Evolutionary conservation across 2,113 vertebrate genomes (phyloP), one percentile per base, ranked within the genome.

Genomic region (Pseudopodoces humilis): DNA sequence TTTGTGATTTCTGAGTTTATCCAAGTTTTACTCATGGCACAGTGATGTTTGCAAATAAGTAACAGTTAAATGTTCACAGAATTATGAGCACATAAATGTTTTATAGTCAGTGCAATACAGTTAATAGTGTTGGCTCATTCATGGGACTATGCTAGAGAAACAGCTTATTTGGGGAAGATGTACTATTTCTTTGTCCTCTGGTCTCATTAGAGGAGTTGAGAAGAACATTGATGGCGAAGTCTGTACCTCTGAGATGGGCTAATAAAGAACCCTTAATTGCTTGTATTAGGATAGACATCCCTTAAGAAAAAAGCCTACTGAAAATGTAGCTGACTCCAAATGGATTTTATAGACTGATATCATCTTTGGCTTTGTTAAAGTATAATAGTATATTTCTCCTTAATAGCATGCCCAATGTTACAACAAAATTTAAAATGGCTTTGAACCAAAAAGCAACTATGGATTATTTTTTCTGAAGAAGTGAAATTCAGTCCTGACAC

Each of bases 341-440:
- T 89, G 44, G 70, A 56, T 86, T 92, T 91, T 86, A 91, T 81
- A 84, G 67, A 68, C 55, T 86, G 86, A 86, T 86, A 81, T 75
- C 30, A 94, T 95, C 64, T 88, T 92, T 95, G 95, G 69, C 86
- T 81, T 35, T 86, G 72, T 88, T 88, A 70, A 92, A 64, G 60
- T 60, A 31, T 52, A 83, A 86, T 19, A 72, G 60, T 81, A 37
- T 86, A 64, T 75, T 97, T 94, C 44, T 81, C 69, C 52, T 55
- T 88, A 86, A 90, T 56, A 94, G 86, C 76, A 76, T 70, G 35
- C 55, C n/a, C 56, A 62, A 13, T 55, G 13, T 78, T 91, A 41
- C 33, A 90, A 58, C 7, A 71, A 86, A 67, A 71, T 84, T 77
- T 92, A 35, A 84, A 94, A 92, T 78, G 65, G 35, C 64, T 92